Conservation (phyloP, 2,888 invertebrate genomes). For the Griposia aprilina region DNA sequence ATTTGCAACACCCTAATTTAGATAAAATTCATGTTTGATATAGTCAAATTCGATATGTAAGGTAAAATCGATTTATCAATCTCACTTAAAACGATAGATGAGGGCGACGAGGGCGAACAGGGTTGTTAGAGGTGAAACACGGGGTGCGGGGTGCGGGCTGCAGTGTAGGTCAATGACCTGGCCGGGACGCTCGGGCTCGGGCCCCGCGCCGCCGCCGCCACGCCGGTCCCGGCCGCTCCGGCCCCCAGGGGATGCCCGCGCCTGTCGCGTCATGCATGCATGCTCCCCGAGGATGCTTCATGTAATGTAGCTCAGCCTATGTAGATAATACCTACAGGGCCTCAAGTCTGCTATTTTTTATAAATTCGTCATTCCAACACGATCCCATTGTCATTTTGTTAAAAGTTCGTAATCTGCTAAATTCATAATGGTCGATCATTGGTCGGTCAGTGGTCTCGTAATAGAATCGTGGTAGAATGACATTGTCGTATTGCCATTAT, state of each 20-base stretch:
- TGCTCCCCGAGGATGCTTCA: conserved; percentile 10
- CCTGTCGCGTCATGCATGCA: conserved; percentile 12
- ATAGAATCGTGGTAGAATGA: too few relatives aligned
- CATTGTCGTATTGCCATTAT: too few relatives aligned
- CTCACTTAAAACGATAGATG: conserved; percentile 9
- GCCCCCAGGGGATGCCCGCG: conserved; percentile 51
- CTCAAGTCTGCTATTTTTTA: too few relatives aligned
- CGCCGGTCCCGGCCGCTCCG: neutral
- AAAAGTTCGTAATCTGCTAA: too few relatives aligned
- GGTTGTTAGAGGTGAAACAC: conserved; percentile 40
- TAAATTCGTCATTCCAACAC: too few relatives aligned
- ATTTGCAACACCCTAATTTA: neutral
- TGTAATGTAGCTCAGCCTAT: neutral
- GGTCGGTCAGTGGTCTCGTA: too few relatives aligned
- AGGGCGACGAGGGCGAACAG: conserved; percentile 41
- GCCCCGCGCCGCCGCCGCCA: conserved; percentile 9
- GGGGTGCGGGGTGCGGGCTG: conserved; percentile 59
- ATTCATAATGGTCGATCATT: too few relatives aligned
- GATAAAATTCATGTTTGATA: conserved; percentile 3
- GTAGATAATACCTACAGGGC: neutral
- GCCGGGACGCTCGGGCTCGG: conserved; percentile 45
- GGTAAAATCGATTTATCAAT: conserved; percentile 4
- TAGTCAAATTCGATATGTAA: neutral
- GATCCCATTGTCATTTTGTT: too few relatives aligned
- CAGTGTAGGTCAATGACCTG: conserved; percentile 69